These are phyloP conservation scores for Drosophila sucinea DNA, from an alignment of 1,140 invertebrate genomes.

Conservation along the genomic window DNA sequence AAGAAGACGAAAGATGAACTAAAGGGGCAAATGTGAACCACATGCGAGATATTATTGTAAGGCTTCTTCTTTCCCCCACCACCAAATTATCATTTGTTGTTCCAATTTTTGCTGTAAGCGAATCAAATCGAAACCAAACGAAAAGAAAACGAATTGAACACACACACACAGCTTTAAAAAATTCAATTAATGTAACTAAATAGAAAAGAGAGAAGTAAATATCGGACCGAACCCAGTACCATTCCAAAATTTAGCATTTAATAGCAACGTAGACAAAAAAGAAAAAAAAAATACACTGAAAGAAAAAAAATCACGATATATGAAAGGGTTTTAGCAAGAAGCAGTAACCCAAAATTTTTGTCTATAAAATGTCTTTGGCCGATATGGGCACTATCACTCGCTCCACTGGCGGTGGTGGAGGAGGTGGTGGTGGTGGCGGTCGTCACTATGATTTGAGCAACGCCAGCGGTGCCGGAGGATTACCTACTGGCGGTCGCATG, in stretches of 20 bases:
- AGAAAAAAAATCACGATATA: constrained; percentile 41
- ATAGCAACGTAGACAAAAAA: constrained; percentile 23
- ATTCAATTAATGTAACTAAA: constrained; percentile 47
- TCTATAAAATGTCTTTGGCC: constrained; percentile 82
- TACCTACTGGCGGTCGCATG: constrained; percentile 85
- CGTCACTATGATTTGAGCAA: constrained; percentile 54
- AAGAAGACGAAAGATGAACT: constrained; percentile 5
- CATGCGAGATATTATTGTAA: constrained; percentile 46
- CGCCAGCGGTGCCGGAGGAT: constrained; percentile 34
- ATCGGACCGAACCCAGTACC: constrained; percentile 51
- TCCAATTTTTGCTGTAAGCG: constrained; percentile 48
- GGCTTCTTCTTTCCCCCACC: constrained; percentile 34
- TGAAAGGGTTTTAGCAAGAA: constrained; percentile 35
- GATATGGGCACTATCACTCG: constrained; percentile 78
- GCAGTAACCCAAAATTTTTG: constrained; percentile 67
- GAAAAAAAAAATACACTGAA: constrained; percentile 21
- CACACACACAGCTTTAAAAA: constrained; percentile 40
- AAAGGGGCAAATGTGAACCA: constrained; percentile 66
- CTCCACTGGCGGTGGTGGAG: constrained; percentile 48
- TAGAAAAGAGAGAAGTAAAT: constrained; percentile 5
- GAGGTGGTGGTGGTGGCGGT: constrained; percentile 47
- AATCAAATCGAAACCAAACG: constrained; percentile 55
- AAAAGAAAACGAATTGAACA: constrained; percentile 35
- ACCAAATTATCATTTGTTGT: constrained; percentile 41
- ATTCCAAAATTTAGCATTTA: constrained; percentile 70